These are phyloP conservation scores for Melanotus villosus DNA, from an alignment of 2,888 invertebrate genomes.

Conservation along the genomic window DNA sequence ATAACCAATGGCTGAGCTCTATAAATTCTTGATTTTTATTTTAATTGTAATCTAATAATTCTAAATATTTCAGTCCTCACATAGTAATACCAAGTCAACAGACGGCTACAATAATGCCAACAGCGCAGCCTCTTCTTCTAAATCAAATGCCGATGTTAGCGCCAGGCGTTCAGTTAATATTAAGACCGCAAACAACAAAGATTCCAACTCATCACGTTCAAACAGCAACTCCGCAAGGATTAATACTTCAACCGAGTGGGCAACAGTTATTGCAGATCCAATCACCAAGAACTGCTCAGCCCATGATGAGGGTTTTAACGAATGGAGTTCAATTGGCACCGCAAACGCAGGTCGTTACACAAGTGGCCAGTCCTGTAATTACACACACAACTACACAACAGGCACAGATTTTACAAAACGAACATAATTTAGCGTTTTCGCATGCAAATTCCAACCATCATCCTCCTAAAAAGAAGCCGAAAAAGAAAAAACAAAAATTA, in stretches of 20 bases:
- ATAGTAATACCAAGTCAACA: slow-evolving; percentile 65
- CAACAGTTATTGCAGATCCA: slow-evolving; percentile 63
- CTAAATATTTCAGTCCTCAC: slow-evolving; percentile 63
- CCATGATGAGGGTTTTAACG: slow-evolving; percentile 74
- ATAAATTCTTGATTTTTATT: too few relatives aligned
- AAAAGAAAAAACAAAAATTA: slow-evolving; percentile 72
- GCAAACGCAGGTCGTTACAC: slow-evolving; percentile 45
- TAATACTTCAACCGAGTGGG: slow-evolving; percentile 64
- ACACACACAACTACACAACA: slow-evolving; percentile 50
- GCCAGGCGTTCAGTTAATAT: slow-evolving; percentile 80
- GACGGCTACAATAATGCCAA: slow-evolving; percentile 65
- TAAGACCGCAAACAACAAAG: slow-evolving; percentile 76
- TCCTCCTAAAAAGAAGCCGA: slow-evolving; percentile 73
- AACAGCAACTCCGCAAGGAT: slow-evolving; percentile 63
- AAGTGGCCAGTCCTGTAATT: slow-evolving; percentile 42
- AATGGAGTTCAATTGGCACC: slow-evolving; percentile 68
- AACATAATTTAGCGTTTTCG: slow-evolving; percentile 34
- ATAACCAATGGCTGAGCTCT: too few relatives aligned
- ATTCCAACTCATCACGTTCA: slow-evolving; percentile 63
- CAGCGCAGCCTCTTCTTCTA: slow-evolving; percentile 65
- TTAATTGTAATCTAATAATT: too few relatives aligned
- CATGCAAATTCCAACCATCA: slow-evolving; percentile 34
- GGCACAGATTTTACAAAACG: slow-evolving; percentile 62
- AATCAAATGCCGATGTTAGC: slow-evolving; percentile 68
- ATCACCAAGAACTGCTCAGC: slow-evolving; percentile 64